Percentiles rank a stretch among this genome's conserved stretches.
Evolutionary conservation across 2,113 vertebrate species (phyloP).

Genomic region (Cottus gobio): DNA sequence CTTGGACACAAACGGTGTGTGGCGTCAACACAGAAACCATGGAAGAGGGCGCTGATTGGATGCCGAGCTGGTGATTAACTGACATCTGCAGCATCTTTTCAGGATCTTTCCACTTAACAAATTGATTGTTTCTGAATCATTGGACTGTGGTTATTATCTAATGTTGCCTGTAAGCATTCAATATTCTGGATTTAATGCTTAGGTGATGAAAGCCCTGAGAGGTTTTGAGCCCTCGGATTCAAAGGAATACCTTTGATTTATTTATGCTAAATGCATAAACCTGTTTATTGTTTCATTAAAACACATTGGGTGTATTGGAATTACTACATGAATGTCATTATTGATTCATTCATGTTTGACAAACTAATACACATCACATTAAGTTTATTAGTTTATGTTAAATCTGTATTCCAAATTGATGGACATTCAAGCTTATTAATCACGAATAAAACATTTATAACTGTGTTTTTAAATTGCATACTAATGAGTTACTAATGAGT

Average conservation of each 20-base stretch:
- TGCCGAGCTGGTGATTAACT: slow-evolving; percentile 26
- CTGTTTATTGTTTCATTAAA: no score
- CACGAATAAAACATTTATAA: no score
- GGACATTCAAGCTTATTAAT: no score
- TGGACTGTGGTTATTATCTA: slow-evolving; percentile 37
- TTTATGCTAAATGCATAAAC: no score
- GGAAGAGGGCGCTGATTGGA: slow-evolving; percentile 28
- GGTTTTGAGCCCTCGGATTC: slow-evolving; percentile 7
- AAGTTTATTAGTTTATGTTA: no score
- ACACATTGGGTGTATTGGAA: no score
- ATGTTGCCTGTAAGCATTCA: slow-evolving; percentile 44
- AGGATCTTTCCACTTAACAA: slow-evolving; percentile 21
- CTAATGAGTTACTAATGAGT: no score
- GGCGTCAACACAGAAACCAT: slow-evolving; percentile 29
- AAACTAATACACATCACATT: no score
- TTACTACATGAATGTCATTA: no score
- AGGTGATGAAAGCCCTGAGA: slow-evolving; percentile 35
- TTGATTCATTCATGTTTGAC: no score
- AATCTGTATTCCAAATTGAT: no score
- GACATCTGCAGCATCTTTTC: slow-evolving; percentile 8
- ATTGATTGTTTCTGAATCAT: slow-evolving; percentile 18
- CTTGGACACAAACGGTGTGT: slow-evolving; percentile 23
- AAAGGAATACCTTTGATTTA: background rate
- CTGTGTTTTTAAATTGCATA: no score
- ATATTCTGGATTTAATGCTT: slow-evolving; percentile 46